These are phyloP conservation scores for Platygyra sinensis DNA, from an alignment of 64 coral and sea anemone genomes.

Conservation along the genomic window DNA sequence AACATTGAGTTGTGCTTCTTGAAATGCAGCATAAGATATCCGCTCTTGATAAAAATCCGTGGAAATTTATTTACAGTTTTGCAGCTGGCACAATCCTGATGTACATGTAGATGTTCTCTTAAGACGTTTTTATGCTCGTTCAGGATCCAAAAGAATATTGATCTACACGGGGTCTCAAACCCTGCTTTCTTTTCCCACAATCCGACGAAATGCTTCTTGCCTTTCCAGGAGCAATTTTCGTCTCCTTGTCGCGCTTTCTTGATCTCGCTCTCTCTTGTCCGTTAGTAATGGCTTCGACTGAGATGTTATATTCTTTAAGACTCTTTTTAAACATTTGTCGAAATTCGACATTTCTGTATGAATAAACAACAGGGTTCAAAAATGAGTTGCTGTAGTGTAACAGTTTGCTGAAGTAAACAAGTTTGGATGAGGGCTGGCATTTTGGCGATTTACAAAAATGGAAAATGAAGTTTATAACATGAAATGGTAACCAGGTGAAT, in stretches of 20 bases:
- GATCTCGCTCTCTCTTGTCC: not conserved
- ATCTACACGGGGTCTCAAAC: not conserved
- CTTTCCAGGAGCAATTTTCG: not conserved
- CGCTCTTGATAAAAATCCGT: no score
- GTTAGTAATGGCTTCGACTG: not conserved
- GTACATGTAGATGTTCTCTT: no score
- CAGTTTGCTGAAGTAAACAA: constrained; percentile 69
- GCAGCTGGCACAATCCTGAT: no score
- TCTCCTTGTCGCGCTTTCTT: not conserved
- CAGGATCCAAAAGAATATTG: no score
- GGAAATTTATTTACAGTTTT: no score
- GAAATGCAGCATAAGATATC: no score
- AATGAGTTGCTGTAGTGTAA: constrained; percentile 73
- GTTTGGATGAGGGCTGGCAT: not conserved
- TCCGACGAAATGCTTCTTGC: constrained; percentile 24
- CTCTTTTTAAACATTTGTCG: constrained; percentile 5
- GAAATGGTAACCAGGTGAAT: constrained; percentile 72
- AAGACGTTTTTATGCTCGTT: no score
- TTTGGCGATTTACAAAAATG: constrained; percentile 55
- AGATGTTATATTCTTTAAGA: not conserved
- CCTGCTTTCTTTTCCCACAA: constrained; percentile 11
- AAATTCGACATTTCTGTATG: constrained; percentile 53
- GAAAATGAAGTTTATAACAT: constrained; percentile 65
- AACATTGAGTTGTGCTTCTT: no score
- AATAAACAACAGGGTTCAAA: constrained; percentile 67